phyloP scores from a whole-genome alignment of 1,140 invertebrate species.

The Eueides isabella region DNA sequence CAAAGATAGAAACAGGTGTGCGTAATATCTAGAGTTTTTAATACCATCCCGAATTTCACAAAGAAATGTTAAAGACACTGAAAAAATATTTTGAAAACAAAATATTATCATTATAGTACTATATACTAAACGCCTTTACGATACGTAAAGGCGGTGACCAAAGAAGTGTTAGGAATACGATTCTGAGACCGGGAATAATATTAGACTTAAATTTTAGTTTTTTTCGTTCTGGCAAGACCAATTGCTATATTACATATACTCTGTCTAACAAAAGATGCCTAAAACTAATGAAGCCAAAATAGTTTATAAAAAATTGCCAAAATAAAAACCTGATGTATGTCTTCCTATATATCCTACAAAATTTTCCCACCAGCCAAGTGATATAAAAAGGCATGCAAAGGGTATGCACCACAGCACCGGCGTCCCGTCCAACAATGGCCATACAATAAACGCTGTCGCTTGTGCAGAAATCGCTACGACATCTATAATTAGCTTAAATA shows the following conservation, averaged over 20 bases:
- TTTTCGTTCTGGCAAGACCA: too few species aligned
- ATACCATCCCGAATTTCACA: conserved; percentile 87
- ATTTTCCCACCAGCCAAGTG: conserved; percentile 98
- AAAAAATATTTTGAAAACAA: conserved; percentile 27
- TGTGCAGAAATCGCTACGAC: conserved; percentile 91
- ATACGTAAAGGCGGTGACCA: too few species aligned
- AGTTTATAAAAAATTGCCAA: not conserved
- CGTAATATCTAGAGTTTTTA: conserved; percentile 91
- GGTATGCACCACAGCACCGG: conserved; percentile 91
- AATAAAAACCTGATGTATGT: conserved; percentile 50
- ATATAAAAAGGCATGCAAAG: conserved; percentile 90
- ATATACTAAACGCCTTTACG: too few species aligned
- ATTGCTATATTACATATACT: too few species aligned
- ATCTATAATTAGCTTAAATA: conserved; percentile 90
- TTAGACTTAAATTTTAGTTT: too few species aligned
- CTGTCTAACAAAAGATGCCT: too few species aligned
- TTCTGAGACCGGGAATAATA: too few species aligned
- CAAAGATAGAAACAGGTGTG: conserved; percentile 91
- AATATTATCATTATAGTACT: not conserved
- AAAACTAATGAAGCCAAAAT: not conserved
- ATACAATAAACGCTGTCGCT: conserved; percentile 93
- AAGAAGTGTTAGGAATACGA: too few species aligned
- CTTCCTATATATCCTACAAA: conserved; percentile 86
- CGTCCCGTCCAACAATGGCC: conserved; percentile 89
- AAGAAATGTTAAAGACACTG: conserved; percentile 48